These are phyloP conservation scores for Uloborus diversus DNA, from an alignment of 1,140 invertebrate species.

Conservation along the genomic window DNA sequence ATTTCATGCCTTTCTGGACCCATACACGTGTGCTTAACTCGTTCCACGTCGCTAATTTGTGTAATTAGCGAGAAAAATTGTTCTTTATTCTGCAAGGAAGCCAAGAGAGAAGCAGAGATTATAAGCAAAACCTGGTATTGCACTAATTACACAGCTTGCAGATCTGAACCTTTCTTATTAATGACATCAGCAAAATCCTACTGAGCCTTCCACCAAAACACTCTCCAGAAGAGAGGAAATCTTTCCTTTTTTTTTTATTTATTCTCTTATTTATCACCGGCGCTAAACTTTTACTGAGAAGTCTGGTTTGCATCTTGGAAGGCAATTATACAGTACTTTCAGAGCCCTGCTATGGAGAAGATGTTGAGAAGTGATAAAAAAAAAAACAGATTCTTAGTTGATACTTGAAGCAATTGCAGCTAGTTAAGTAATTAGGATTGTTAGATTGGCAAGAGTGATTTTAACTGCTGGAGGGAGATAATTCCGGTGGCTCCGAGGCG, in stretches of 20 bases:
- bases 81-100: conserved; percentile 35
- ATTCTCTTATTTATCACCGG: not conserved
- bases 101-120: not conserved
- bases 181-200: conserved; percentile 33
- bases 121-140: conserved; percentile 41
- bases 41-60: conserved; percentile 24
- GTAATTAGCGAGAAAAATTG: conserved; percentile 47
- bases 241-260: not conserved
- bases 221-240: not conserved
- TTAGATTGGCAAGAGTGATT: too few relatives aligned
- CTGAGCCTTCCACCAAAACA: not conserved
- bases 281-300: not conserved
- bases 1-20: conserved; percentile 3
- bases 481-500: too few relatives aligned
- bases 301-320: not conserved
- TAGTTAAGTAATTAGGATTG: conserved; percentile 43
- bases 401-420: not conserved
- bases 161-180: conserved; percentile 31
- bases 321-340: conserved; percentile 37
- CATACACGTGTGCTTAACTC: conserved; percentile 4
- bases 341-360: not conserved
- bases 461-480: too few relatives aligned
- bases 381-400: not conserved
- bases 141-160: conserved; percentile 26
- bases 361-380: not conserved